Evolutionary conservation across 2,113 vertebrate genomes (phyloP).

Genomic region (Rhombomys opimus): DNA sequence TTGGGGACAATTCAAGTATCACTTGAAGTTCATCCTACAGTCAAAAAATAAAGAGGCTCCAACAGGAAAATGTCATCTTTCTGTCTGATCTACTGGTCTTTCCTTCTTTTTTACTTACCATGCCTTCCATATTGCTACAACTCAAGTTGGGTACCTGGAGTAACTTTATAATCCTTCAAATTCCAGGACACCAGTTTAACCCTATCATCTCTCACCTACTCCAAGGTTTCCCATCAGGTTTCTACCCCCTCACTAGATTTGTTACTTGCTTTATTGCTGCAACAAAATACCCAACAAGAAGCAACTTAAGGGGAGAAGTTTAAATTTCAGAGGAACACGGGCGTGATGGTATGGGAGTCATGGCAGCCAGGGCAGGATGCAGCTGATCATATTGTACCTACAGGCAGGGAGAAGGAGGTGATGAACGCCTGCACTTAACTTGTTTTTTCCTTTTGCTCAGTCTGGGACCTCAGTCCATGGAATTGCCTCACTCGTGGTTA

Average conservation of each 20-base stretch:
- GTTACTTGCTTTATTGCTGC: background rate
- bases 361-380: background rate
- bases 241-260: background rate
- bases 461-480: background rate
- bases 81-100: background rate
- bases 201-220: background rate
- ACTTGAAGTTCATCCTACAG: background rate
- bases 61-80: background rate
- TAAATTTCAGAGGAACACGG: background rate
- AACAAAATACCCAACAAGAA: background rate
- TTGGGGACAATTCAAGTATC: background rate
- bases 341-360: background rate
- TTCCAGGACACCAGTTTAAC: background rate
- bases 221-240: background rate
- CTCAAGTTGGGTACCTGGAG: background rate
- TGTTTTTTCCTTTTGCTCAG: background rate
- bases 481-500: background rate
- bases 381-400: background rate
- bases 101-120: background rate
- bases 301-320: background rate
- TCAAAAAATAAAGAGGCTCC: background rate
- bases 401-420: background rate
- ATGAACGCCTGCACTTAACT: background rate
- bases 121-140: background rate
- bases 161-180: background rate